Base-by-base conservation (phyloP, 2,113 vertebrate species). In the Odocoileus hemionus region DNA sequence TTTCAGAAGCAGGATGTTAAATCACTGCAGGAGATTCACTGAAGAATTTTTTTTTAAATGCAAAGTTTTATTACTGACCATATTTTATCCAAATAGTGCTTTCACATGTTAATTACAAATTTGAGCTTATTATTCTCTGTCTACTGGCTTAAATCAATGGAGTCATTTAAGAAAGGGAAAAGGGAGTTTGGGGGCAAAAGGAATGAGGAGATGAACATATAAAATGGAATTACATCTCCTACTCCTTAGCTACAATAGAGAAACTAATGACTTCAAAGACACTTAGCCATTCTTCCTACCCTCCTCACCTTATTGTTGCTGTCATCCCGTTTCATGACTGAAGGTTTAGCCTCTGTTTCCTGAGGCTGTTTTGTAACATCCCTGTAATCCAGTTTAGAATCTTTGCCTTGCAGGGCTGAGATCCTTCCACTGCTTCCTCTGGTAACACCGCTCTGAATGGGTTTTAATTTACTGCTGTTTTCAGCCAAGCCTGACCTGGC, bases 261-360 rank as follows among this genome's bases (percentile, higher is more conserved):
- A 95, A 86, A 74, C 78, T 92, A 96, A 90, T 89, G 86, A 96
- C 79, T 55, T 92, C 92, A 87, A 96, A 92, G 97, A 93, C 47
- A 94, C 92, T 8, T 96, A 94, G 60, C 13, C 74, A 60, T 94
- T 82, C 95, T 96, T 97, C 97, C 96, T 76, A 96, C 97, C 87
- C 98, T 94, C 94, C 99, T 99, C 98, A 99, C 99, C 99, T 99
- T 99, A 94, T 97, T 98, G 96, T 92, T 86, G 92, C 94, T 9
- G 91, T 92, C 92, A 92, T 99, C 97, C 86, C 80, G 98, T 98
- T 97, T 98, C 45, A 33, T 33, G 98, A 74, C 23, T 45, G 96
- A 70, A 6, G 98, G 10, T 96, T 97, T 98, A 64, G 91, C 96
- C 86, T 99, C 98, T 90, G 97, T 98, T 96, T 98, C 99, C 91